Evolutionary conservation across 1,140 invertebrate species (phyloP).

Genomic region (Pseudomyrmex gracilis): DNA sequence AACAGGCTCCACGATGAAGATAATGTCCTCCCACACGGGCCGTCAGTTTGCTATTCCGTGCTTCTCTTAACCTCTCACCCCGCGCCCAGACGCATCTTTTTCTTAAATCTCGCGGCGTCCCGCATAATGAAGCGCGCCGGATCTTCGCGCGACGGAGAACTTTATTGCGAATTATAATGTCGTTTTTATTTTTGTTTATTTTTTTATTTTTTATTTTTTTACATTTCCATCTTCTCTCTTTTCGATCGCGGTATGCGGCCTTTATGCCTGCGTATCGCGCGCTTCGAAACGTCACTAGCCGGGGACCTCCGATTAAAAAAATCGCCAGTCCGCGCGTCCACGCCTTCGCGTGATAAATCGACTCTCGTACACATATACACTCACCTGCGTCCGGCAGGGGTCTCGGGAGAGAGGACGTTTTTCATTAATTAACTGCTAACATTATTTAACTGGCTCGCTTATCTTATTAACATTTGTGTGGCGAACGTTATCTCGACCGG

Average conservation of each 20-base stretch:
- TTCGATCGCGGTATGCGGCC: constrained; percentile 54
- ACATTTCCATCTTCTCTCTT: neutral
- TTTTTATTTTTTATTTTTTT: constrained; percentile 43
- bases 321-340: constrained; percentile 32
- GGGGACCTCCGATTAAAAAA: constrained; percentile 61
- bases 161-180: constrained; percentile 69
- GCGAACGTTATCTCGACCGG: constrained; percentile 17
- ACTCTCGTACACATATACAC: neutral
- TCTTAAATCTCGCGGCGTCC: constrained; percentile 61
- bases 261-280: constrained; percentile 7
- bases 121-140: constrained; percentile 61
- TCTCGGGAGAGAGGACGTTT: constrained; percentile 8
- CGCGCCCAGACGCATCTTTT: constrained; percentile 32
- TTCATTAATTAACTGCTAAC: constrained; percentile 58
- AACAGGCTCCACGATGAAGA: constrained; percentile 76
- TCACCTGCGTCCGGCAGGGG: neutral
- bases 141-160: constrained; percentile 38
- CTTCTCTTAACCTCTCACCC: constrained; percentile 81
- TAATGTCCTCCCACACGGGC: constrained; percentile 83
- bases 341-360: constrained; percentile 60
- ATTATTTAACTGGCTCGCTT: constrained; percentile 33
- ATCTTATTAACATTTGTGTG: constrained; percentile 48
- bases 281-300: constrained; percentile 58
- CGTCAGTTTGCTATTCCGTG: constrained; percentile 78
- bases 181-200: constrained; percentile 14